A percentile compares a stretch with the other conserved stretches of the same genome.
These are phyloP conservation scores for Ceriagrion tenellum DNA, from an alignment of 2,888 invertebrate genomes.

Conservation along the genomic window DNA sequence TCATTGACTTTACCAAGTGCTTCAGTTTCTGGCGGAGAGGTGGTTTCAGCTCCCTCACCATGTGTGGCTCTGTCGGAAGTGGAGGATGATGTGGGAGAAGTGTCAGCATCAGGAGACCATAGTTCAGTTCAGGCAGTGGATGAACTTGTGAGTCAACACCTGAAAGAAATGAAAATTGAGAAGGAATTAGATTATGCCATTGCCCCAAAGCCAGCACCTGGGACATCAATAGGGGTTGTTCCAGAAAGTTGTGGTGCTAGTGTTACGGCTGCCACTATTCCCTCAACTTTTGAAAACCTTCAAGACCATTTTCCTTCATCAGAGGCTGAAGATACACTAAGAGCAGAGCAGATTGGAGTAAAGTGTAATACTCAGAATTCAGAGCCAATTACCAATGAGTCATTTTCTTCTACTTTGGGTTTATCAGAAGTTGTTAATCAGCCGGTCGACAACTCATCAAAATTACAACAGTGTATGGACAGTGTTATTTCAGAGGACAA, in stretches of 20 bases:
- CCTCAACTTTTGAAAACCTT: conserved; percentile 39
- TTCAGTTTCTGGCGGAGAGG: conserved; percentile 28
- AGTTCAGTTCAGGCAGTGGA: conserved; percentile 66
- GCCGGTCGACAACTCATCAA: conserved; percentile 48
- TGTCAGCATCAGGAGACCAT: conserved; percentile 51
- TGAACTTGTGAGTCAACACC: conserved; percentile 57
- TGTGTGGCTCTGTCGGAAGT: conserved; percentile 51
- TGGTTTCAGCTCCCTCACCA: conserved; percentile 46
- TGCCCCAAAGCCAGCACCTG: conserved; percentile 49
- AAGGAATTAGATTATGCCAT: conserved; percentile 57
- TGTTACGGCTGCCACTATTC: conserved; percentile 42
- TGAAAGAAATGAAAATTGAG: conserved; percentile 67
- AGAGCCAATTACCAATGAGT: conserved; percentile 40
- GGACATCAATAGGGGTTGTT: conserved; percentile 29
- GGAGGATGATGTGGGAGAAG: conserved; percentile 63
- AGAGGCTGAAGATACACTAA: neutral
- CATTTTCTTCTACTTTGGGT: conserved; percentile 21
- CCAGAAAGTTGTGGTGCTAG: conserved; percentile 18
- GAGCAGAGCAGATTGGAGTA: neutral
- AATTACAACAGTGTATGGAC: conserved; percentile 59
- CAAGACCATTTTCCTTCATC: conserved; percentile 55
- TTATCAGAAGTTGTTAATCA: conserved; percentile 58
- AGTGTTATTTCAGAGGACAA: conserved; percentile 38
- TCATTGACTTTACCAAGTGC: conserved; percentile 48
- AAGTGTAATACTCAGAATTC: conserved; percentile 20